phyloP scores from a whole-genome alignment of 1,140 invertebrate species.

The Ostrea edulis region DNA sequence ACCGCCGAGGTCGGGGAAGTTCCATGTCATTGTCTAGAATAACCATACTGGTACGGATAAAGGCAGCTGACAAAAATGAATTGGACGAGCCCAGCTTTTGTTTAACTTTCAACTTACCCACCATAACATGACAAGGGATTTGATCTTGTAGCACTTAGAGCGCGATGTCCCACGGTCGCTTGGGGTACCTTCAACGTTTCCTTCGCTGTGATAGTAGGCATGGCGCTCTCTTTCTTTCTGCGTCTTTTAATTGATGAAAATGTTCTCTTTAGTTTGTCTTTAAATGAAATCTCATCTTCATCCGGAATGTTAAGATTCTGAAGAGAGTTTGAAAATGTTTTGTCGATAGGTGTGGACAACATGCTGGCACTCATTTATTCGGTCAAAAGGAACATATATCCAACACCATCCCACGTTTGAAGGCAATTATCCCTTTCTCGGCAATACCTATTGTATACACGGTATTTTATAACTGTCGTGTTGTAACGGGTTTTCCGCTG shows the following conservation, averaged over 20 bases:
- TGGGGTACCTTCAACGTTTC: constrained; percentile 2
- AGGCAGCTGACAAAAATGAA: no score
- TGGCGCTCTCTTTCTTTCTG: constrained; percentile 1
- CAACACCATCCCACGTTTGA: background rate
- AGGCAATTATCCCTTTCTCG: background rate
- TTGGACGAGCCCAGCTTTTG: background rate
- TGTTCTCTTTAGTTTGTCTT: constrained; percentile 51
- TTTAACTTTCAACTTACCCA: background rate
- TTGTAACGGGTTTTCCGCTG: background rate
- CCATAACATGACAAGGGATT: constrained; percentile 20
- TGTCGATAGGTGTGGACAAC: constrained; percentile 12
- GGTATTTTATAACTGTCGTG: background rate
- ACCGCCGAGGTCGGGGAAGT: no score
- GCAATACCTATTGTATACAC: constrained; percentile 7
- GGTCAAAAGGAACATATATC: background rate
- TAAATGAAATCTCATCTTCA: constrained; percentile 51
- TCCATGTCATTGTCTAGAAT: no score
- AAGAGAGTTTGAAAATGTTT: constrained; percentile 47
- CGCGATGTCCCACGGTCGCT: background rate
- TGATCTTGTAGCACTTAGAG: constrained; percentile 12
- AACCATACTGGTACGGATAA: no score
- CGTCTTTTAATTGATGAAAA: constrained; percentile 52
- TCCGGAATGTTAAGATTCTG: constrained; percentile 48
- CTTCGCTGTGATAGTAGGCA: constrained; percentile 10
- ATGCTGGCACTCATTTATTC: background rate